These are phyloP conservation scores for Drosophila nannoptera DNA, from an alignment of 1,140 invertebrate species.

Conservation along the genomic window DNA sequence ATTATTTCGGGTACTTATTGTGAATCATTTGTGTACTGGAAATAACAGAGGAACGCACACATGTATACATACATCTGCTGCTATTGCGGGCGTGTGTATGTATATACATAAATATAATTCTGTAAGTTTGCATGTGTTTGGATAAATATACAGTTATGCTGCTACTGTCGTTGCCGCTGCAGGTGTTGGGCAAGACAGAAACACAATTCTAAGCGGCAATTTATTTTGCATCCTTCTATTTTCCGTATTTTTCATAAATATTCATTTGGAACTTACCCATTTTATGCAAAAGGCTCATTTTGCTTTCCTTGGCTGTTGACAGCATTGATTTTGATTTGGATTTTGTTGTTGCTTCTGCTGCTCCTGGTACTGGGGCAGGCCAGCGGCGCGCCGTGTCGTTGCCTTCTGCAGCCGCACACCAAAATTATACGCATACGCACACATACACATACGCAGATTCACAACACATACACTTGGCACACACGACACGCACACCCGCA, in stretches of 20 bases:
- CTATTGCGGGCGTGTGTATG: neutral
- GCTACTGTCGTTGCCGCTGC: conserved; percentile 10
- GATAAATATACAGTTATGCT: conserved; percentile 19
- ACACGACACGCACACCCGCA: conserved; percentile 41
- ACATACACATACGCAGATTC: conserved; percentile 29
- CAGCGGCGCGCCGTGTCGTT: conserved; percentile 40
- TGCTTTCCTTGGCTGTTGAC: conserved; percentile 36
- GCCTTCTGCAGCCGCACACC: conserved; percentile 51
- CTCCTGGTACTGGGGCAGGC: conserved; percentile 25
- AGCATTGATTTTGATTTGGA: conserved; percentile 35
- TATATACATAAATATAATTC: conserved; percentile 7
- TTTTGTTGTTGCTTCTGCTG: conserved; percentile 23
- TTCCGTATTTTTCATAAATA: neutral
- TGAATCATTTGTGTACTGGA: conserved; percentile 25
- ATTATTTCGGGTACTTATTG: conserved; percentile 10
- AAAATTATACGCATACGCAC: conserved; percentile 44
- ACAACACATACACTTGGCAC: conserved; percentile 22
- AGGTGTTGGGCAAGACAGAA: conserved; percentile 21
- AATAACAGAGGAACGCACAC: conserved; percentile 13
- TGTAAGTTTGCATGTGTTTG: neutral
- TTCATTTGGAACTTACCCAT: conserved; percentile 50
- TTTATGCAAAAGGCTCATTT: conserved; percentile 64
- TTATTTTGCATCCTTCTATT: conserved; percentile 11
- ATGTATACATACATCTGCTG: conserved; percentile 6
- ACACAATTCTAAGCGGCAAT: conserved; percentile 15